A percentile compares a stretch with the other conserved stretches of the same genome.
Evolutionary conservation across 2,888 invertebrate genomes (phyloP).

Genomic region (Heliconius ethilla): DNA sequence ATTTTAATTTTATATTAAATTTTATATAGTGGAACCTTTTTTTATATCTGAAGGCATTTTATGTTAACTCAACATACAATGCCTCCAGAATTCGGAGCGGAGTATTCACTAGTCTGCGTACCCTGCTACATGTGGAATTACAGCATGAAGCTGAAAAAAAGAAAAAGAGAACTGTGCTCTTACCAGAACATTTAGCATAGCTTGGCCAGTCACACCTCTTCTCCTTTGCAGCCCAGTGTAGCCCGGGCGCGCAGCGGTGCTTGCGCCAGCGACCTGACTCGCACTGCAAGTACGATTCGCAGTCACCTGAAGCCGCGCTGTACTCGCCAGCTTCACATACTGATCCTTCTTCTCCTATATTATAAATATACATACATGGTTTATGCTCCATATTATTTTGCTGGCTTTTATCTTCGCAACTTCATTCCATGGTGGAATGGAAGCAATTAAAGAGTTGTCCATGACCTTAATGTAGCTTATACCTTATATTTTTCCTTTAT

Average conservation of each 20-base stretch:
- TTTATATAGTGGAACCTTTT: neutral
- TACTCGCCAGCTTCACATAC: conserved; percentile 76
- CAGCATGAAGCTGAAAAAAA: too few relatives aligned
- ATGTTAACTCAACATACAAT: too few relatives aligned
- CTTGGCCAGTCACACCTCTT: conserved; percentile 91
- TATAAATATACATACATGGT: neutral
- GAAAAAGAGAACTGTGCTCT: conserved; percentile 19
- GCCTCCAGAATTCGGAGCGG: too few relatives aligned
- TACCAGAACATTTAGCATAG: conserved; percentile 85
- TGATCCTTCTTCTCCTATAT: conserved; percentile 71
- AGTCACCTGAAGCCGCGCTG: conserved; percentile 84
- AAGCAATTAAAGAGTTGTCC: neutral
- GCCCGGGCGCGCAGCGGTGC: conserved; percentile 89
- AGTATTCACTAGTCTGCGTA: too few relatives aligned
- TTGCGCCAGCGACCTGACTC: conserved; percentile 86
- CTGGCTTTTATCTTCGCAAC: neutral
- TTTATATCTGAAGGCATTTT: too few relatives aligned
- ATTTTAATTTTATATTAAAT: neutral
- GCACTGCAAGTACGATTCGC: conserved; percentile 89
- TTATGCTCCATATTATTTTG: neutral
- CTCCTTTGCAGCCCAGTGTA: conserved; percentile 88
- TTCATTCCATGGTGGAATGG: neutral
- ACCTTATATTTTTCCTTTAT: too few relatives aligned
- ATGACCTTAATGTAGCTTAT: neutral
- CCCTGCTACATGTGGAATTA: too few relatives aligned